phyloP scores from a whole-genome alignment of 2,113 vertebrate genomes.

The Lophotis ruficrista region DNA sequence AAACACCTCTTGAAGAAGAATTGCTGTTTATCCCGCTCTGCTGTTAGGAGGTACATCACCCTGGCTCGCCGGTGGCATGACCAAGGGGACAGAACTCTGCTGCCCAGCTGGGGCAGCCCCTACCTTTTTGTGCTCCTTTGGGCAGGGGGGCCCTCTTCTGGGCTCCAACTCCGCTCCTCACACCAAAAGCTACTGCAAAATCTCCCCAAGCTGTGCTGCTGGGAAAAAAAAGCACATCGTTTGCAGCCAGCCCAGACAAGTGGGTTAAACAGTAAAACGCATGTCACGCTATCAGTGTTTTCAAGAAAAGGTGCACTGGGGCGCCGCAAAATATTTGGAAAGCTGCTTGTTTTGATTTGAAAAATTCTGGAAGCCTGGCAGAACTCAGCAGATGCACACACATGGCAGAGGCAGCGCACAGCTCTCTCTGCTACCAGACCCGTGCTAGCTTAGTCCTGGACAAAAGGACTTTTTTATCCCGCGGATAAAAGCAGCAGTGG shows the following conservation, averaged over 20 bases:
- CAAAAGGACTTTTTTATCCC: too few species aligned
- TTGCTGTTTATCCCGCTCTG: neutral
- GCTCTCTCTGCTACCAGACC: neutral
- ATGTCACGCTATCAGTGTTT: neutral
- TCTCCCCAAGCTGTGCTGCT: fast-evolving
- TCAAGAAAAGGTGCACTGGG: neutral
- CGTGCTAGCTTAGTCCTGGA: neutral
- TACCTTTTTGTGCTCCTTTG: neutral
- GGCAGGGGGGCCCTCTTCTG: neutral
- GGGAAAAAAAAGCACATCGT: neutral
- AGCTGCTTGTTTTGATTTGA: neutral
- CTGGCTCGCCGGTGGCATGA: neutral
- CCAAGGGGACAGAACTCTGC: too few species aligned
- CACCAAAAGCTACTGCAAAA: neutral
- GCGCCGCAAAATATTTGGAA: neutral
- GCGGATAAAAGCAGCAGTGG: neutral
- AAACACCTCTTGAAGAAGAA: neutral
- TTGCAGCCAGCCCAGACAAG: neutral
- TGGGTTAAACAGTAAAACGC: neutral
- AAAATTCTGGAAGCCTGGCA: neutral
- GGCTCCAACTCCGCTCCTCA: neutral
- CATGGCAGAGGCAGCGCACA: neutral
- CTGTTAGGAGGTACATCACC: neutral
- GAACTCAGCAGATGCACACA: neutral
- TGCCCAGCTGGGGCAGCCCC: too few species aligned